phyloP scores from a whole-genome alignment of 2,888 invertebrate genomes.

The Apotomis betuletana region DNA sequence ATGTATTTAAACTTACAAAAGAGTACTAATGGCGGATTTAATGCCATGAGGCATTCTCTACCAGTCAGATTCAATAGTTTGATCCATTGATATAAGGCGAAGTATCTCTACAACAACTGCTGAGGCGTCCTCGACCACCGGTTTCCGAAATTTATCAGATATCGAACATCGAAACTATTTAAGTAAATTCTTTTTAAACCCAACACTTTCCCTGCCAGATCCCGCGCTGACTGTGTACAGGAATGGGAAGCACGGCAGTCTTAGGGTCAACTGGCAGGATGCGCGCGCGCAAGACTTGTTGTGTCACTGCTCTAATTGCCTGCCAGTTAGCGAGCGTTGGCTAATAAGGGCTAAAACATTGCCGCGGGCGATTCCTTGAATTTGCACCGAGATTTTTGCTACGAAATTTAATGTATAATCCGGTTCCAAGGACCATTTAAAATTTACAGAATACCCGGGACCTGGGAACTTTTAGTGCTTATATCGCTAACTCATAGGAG shows the following conservation, averaged over 20 bases:
- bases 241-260: not conserved
- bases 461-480: no score
- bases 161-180: no score
- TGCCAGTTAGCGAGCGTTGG: conserved; percentile 44
- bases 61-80: no score
- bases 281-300: conserved; percentile 52
- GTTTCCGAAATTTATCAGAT: no score
- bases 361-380: conserved; percentile 15
- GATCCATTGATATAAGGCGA: no score
- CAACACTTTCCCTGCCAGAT: not conserved
- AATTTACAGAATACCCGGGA: no score
- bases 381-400: conserved; percentile 1
- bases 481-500: no score
- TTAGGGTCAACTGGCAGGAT: conserved; percentile 46
- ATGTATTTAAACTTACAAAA: no score
- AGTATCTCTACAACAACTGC: no score
- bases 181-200: not conserved
- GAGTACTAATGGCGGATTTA: no score
- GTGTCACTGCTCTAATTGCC: conserved; percentile 46
- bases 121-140: no score
- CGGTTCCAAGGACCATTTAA: conserved; percentile 31
- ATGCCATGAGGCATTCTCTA: no score
- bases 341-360: conserved; percentile 37
- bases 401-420: not conserved
- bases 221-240: not conserved